Percentiles rank a stretch among this genome's conserved stretches.
Evolutionary conservation across 2,113 vertebrate genomes (phyloP).

Genomic region (Orcinus orca): DNA sequence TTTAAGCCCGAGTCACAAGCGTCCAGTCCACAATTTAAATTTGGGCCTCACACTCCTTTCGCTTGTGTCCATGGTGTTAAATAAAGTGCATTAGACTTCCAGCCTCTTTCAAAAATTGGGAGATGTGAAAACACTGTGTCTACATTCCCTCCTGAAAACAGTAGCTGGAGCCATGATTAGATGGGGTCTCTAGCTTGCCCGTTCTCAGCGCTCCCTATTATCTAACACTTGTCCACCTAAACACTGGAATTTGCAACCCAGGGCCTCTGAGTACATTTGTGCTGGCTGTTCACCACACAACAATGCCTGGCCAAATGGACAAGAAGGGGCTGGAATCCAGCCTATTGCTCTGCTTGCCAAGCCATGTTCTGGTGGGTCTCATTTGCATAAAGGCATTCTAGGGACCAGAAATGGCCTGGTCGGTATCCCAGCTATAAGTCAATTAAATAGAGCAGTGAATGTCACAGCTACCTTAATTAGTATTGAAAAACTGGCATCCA

Average conservation of each 20-base stretch:
- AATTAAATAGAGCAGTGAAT: neutral
- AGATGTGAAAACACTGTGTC: neutral
- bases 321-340: neutral
- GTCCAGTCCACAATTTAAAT: neutral
- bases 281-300: neutral
- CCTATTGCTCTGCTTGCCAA: neutral
- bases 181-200: neutral
- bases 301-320: neutral
- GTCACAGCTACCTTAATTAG: neutral
- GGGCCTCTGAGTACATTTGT: neutral
- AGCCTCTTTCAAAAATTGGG: neutral
- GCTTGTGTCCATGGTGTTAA: neutral
- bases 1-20: neutral
- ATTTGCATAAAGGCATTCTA: conserved; percentile 16
- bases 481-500: conserved; percentile 18
- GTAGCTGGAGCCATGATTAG: neutral
- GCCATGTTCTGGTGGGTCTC: neutral
- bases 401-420: neutral
- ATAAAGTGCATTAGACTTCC: neutral
- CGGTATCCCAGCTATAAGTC: neutral
- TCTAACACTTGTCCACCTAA: neutral
- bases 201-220: neutral
- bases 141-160: neutral
- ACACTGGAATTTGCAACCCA: neutral
- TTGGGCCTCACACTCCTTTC: neutral